Percentiles rank a stretch among this genome's conserved stretches.
These are phyloP conservation scores for Elachura formosa DNA, from an alignment of 2,113 vertebrate genomes.

Conservation along the genomic window DNA sequence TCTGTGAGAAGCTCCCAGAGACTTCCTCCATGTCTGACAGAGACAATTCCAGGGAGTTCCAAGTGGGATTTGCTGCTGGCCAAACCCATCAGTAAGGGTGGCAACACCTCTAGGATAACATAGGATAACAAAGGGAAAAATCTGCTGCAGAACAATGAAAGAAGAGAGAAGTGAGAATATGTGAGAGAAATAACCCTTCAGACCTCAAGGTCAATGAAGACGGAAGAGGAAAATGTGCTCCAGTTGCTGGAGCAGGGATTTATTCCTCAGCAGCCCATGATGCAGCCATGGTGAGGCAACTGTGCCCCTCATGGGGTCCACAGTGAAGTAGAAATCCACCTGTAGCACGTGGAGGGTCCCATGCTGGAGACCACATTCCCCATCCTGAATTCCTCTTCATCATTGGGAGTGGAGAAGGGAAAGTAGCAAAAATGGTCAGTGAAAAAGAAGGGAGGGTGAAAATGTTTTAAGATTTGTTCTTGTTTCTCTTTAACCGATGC, in stretches of 20 bases:
- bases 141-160: background rate
- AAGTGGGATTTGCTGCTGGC: accelerated
- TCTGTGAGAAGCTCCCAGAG: background rate
- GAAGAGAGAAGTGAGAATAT: background rate
- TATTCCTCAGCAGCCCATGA: no score
- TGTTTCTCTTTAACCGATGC: background rate
- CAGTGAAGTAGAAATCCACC: background rate
- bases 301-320: background rate
- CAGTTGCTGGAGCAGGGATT: background rate
- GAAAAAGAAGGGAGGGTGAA: background rate
- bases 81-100: accelerated
- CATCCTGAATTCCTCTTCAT: accelerated
- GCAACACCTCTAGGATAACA: background rate
- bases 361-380: background rate
- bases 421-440: background rate
- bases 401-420: background rate
- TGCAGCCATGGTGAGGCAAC: background rate
- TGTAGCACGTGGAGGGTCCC: background rate
- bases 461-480: background rate
- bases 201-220: background rate
- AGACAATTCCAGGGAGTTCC: accelerated
- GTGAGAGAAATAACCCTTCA: background rate
- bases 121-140: background rate
- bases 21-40: accelerated
- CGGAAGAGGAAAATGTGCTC: background rate